A percentile compares a stretch with the other conserved stretches of the same genome.
Evolutionary conservation across 2,113 vertebrate genomes (phyloP).

Genomic region (Dicaeum eximium): DNA sequence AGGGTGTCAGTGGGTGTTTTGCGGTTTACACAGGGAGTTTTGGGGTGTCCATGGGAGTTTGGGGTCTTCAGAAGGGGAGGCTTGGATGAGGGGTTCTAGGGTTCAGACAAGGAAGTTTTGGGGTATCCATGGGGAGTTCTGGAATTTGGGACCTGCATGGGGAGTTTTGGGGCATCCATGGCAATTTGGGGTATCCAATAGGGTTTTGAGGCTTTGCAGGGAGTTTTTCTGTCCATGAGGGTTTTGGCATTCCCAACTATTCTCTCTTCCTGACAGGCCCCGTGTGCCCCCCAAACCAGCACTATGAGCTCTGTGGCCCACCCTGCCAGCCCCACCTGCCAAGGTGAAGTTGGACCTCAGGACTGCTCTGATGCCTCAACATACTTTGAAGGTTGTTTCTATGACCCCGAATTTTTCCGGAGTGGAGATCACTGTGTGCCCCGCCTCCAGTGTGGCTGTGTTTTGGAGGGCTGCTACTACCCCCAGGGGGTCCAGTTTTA

Average conservation of each 20-base stretch:
- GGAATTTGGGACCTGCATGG: not conserved
- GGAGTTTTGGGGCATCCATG: no score
- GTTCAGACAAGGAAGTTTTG: not conserved
- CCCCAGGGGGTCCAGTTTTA: constrained; percentile 63
- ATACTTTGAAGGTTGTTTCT: constrained; percentile 77
- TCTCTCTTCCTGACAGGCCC: constrained; percentile 56
- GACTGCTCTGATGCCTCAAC: constrained; percentile 32
- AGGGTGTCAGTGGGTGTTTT: not conserved
- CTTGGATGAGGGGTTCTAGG: not conserved
- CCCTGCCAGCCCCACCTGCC: constrained; percentile 71
- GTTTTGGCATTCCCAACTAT: not conserved
- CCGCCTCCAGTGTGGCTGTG: constrained; percentile 76
- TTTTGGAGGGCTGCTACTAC: constrained; percentile 71
- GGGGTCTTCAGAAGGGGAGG: no score
- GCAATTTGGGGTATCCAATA: not conserved
- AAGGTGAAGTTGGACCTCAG: not conserved
- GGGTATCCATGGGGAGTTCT: not conserved
- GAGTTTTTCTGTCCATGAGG: not conserved
- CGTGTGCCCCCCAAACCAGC: constrained; percentile 74
- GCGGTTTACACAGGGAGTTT: not conserved
- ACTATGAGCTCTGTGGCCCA: constrained; percentile 68
- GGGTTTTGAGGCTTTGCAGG: not conserved
- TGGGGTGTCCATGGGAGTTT: not conserved
- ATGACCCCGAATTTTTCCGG: constrained; percentile 67
- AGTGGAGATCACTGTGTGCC: constrained; percentile 75